phyloP scores from a whole-genome alignment of 1,140 invertebrate genomes.

The Andricus grossulariae region DNA sequence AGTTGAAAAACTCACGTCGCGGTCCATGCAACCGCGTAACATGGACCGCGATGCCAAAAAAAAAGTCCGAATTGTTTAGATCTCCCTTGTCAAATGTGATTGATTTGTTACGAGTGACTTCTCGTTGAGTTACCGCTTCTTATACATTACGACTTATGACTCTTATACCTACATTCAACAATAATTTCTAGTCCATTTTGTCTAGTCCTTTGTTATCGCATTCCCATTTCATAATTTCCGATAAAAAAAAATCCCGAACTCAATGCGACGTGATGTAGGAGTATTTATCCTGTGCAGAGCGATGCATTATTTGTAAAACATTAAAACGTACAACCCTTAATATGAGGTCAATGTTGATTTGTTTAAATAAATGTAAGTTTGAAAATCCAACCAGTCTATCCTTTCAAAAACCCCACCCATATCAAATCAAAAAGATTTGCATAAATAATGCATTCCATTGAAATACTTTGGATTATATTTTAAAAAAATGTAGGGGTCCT shows the following conservation, averaged over 20 bases:
- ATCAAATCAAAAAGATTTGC: too few species aligned
- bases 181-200: slow-evolving; percentile 51
- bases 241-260: slow-evolving; percentile 42
- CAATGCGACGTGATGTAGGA: slow-evolving; percentile 61
- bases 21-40: too few species aligned
- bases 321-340: slow-evolving; percentile 75
- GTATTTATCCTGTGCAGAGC: slow-evolving; percentile 70
- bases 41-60: too few species aligned
- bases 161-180: not conserved
- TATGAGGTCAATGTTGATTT: slow-evolving; percentile 77
- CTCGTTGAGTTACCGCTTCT: slow-evolving; percentile 22
- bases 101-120: slow-evolving; percentile 47
- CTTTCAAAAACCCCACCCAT: not conserved
- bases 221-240: slow-evolving; percentile 54
- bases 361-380: slow-evolving; percentile 77
- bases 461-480: too few species aligned
- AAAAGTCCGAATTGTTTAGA: too few species aligned
- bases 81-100: slow-evolving; percentile 45
- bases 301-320: slow-evolving; percentile 71
- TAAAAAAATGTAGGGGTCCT: too few species aligned
- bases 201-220: slow-evolving; percentile 48
- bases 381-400: slow-evolving; percentile 62
- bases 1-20: too few species aligned
- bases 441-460: too few species aligned
- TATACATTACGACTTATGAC: not conserved